Percentiles rank a stretch among this genome's conserved stretches.
These are phyloP conservation scores for Steinernema hermaphroditum DNA, from an alignment of 2,888 invertebrate species.

Conservation along the genomic window DNA sequence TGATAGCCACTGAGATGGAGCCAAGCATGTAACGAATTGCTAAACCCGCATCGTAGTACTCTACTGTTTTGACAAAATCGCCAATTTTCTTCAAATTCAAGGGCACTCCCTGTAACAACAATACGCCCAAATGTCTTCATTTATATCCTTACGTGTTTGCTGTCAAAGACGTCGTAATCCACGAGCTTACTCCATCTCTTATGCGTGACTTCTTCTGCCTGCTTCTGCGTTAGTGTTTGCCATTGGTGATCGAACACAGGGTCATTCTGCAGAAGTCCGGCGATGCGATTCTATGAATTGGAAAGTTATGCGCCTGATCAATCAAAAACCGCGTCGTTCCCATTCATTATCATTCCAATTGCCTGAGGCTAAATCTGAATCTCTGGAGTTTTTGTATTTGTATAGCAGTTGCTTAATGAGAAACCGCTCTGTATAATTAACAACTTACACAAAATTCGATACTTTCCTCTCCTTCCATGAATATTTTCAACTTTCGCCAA, in stretches of 20 bases:
- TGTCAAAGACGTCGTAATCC: conserved; percentile 72
- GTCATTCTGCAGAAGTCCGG: conserved; percentile 74
- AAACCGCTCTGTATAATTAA: not conserved
- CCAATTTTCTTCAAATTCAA: conserved; percentile 35
- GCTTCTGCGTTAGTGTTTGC: conserved; percentile 72
- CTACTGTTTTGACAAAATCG: conserved; percentile 44
- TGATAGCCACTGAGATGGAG: not conserved
- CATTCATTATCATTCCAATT: no score
- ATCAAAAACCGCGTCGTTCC: no score
- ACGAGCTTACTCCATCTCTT: conserved; percentile 72
- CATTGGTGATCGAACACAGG: conserved; percentile 71
- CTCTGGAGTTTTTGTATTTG: no score
- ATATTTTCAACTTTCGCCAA: conserved; percentile 82
- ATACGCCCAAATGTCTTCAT: not conserved
- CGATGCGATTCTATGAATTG: not conserved
- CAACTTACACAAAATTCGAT: conserved; percentile 77
- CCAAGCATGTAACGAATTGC: conserved; percentile 46
- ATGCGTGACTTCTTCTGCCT: conserved; percentile 68
- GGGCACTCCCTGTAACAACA: not conserved
- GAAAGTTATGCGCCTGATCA: not conserved
- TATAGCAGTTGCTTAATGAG: no score
- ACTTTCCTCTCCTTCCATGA: conserved; percentile 79
- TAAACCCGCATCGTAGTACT: conserved; percentile 50
- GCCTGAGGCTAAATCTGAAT: no score
- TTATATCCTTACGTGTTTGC: not conserved